phyloP scores from a whole-genome alignment of 2,888 invertebrate species.

The Lochmaea capreae region DNA sequence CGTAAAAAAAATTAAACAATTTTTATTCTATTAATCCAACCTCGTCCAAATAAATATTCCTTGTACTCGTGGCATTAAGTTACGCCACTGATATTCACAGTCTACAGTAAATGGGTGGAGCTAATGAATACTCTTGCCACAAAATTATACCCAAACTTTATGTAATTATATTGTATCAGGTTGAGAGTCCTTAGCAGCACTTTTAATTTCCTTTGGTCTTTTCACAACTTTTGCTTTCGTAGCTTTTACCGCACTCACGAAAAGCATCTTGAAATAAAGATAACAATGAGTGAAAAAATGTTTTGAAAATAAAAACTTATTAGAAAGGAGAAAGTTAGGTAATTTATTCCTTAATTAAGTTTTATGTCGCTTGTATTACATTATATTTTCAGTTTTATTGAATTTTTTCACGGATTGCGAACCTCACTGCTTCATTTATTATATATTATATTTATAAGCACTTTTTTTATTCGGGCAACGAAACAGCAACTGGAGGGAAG shows the following conservation, averaged over 20 bases:
- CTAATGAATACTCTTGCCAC: constrained; percentile 50
- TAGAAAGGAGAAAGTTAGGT: constrained; percentile 7
- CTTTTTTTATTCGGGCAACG: not conserved
- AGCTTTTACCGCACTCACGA: constrained; percentile 12
- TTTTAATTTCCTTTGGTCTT: constrained; percentile 39
- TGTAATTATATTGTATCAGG: constrained; percentile 51
- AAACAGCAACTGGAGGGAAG: too few species aligned
- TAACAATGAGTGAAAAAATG: constrained; percentile 32
- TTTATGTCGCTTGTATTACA: not conserved
- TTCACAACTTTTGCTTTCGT: constrained; percentile 26
- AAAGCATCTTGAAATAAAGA: constrained; percentile 31
- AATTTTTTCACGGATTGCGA: constrained; percentile 1
- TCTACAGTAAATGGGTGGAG: constrained; percentile 35
- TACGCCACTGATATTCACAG: constrained; percentile 35
- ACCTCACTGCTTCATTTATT: not conserved
- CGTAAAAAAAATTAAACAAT: too few species aligned
- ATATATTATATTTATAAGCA: not conserved
- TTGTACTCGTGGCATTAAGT: not conserved
- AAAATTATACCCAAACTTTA: constrained; percentile 48
- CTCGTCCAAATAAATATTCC: too few species aligned
- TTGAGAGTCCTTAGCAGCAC: constrained; percentile 42
- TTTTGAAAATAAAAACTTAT: constrained; percentile 21
- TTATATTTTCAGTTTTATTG: constrained; percentile 17
- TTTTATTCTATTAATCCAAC: too few species aligned
- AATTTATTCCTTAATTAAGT: constrained; percentile 19